Evolutionary conservation across 2,797 vertebrate genomes (phyloP).

Genomic region (Cyclura pinguis): DNA sequence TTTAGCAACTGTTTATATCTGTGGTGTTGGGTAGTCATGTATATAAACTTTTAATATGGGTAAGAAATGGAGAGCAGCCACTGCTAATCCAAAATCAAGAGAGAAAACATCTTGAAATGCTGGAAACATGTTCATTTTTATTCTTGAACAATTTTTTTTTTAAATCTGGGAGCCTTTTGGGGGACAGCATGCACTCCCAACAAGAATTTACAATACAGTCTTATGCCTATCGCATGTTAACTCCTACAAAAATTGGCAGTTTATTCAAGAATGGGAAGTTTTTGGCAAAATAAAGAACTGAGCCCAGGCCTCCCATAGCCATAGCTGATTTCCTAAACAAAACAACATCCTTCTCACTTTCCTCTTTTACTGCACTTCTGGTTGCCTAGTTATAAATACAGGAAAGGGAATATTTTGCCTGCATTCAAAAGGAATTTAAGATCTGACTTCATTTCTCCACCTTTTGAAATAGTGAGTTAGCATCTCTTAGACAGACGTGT

Average conservation of each 20-base stretch:
- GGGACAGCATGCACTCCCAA: neutral
- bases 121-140: neutral
- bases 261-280: neutral
- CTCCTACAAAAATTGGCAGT: neutral
- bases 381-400: neutral
- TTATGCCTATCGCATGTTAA: neutral
- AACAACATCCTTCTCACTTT: neutral
- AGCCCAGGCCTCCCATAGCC: neutral
- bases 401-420: neutral
- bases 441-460: neutral
- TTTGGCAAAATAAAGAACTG: neutral
- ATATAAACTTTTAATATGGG: neutral
- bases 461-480: neutral
- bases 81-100: neutral
- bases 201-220: neutral
- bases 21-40: neutral
- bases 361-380: neutral
- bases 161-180: neutral
- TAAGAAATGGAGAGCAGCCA: neutral
- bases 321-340: neutral
- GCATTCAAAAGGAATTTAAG: neutral
- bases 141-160: neutral
- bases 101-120: neutral
- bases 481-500: too few relatives aligned
- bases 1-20: neutral